These are phyloP conservation scores for Butorides virescens DNA, from an alignment of 2,113 vertebrate species.

Conservation along the genomic window DNA sequence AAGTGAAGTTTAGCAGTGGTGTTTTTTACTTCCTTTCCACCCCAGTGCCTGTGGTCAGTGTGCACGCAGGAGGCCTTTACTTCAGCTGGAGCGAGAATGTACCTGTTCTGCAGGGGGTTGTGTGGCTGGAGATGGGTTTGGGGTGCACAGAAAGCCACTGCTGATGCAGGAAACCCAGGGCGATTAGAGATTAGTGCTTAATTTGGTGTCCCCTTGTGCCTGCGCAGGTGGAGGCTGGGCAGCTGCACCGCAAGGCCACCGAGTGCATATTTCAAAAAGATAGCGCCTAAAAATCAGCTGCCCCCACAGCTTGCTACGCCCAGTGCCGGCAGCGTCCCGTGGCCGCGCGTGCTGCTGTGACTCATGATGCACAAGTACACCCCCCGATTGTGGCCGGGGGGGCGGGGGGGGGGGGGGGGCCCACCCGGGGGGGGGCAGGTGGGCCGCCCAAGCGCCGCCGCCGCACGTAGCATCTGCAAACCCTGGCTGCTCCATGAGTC, in stretches of 20 bases:
- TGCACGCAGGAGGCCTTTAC: background rate
- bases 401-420: background rate
- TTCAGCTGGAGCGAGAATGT: accelerated
- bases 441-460: accelerated
- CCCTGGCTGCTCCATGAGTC: background rate
- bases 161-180: background rate
- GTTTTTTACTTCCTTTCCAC: background rate
- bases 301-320: background rate
- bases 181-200: accelerated
- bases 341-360: accelerated
- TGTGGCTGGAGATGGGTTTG: background rate
- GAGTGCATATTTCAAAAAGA: background rate
- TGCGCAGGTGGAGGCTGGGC: background rate
- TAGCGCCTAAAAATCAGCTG: background rate
- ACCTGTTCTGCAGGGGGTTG: background rate
- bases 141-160: background rate
- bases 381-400: accelerated
- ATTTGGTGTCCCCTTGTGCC: background rate
- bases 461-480: background rate
- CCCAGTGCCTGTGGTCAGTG: background rate
- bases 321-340: accelerated
- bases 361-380: background rate
- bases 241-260: accelerated
- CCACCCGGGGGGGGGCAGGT: background rate
- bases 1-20: background rate